phyloP scores from a whole-genome alignment of 2,888 invertebrate species.

The Theretra japonica region DNA sequence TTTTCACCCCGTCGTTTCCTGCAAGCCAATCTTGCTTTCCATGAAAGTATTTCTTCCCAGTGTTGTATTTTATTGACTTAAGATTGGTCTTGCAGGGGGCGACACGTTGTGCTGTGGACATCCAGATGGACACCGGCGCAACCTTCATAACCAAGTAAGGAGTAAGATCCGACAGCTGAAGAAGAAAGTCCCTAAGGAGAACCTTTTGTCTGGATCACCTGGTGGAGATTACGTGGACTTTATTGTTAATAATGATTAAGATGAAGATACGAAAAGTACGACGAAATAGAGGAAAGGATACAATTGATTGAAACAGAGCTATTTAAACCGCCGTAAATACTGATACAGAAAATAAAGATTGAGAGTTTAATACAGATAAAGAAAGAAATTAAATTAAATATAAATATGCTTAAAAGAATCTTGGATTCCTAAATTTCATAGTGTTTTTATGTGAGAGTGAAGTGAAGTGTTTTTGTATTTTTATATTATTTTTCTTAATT shows the following conservation, averaged over 20 bases:
- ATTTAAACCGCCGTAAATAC: no score
- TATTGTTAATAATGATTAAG: slow-evolving; percentile 75
- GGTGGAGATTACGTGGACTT: slow-evolving; percentile 75
- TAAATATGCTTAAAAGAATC: no score
- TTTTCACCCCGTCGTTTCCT: slow-evolving; percentile 56
- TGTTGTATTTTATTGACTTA: slow-evolving; percentile 15
- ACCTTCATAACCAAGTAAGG: slow-evolving; percentile 63
- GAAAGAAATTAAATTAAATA: background rate
- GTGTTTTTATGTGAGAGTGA: slow-evolving; percentile 28
- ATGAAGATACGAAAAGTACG: background rate
- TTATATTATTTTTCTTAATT: slow-evolving; percentile 41
- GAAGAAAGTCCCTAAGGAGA: slow-evolving; percentile 67
- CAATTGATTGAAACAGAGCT: no score
- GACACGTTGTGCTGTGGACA: slow-evolving; percentile 65
- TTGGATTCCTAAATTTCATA: no score
- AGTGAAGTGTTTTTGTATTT: slow-evolving; percentile 41
- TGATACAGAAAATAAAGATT: no score
- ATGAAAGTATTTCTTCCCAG: slow-evolving; percentile 28
- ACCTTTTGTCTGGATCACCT: slow-evolving; percentile 61
- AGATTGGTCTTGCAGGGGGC: slow-evolving; percentile 72
- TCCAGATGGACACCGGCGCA: slow-evolving; percentile 70
- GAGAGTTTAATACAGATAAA: background rate
- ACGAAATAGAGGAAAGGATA: background rate
- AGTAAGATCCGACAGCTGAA: slow-evolving; percentile 63
- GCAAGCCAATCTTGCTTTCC: slow-evolving; percentile 59